A percentile compares a stretch with the other conserved stretches of the same genome.
Evolutionary conservation across 1,140 invertebrate genomes (phyloP).

Genomic region (Drosophila busckii): DNA sequence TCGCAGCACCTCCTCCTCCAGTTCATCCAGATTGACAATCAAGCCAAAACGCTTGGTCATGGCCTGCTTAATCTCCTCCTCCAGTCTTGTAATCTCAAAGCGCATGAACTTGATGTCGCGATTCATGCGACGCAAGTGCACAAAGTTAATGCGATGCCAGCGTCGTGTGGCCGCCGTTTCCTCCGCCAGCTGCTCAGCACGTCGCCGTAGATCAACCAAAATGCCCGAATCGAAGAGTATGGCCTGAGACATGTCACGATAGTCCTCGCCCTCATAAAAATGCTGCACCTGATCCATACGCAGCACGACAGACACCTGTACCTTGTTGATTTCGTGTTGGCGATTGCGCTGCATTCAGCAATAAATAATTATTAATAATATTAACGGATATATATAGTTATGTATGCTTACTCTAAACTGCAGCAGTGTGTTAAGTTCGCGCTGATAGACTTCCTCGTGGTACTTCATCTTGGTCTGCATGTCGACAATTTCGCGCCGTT

Average conservation of each 20-base stretch:
- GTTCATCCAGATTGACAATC: slow-evolving; percentile 80
- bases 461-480: slow-evolving; percentile 61
- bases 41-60: slow-evolving; percentile 82
- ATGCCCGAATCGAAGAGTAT: slow-evolving; percentile 83
- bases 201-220: slow-evolving; percentile 81
- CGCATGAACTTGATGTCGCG: slow-evolving; percentile 81
- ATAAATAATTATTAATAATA: neutral
- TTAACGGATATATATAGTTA: neutral
- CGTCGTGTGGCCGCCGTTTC: slow-evolving; percentile 82
- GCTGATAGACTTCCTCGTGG: slow-evolving; percentile 56
- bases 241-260: slow-evolving; percentile 81
- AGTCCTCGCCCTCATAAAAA: slow-evolving; percentile 79
- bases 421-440: slow-evolving; percentile 54
- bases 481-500: slow-evolving; percentile 68
- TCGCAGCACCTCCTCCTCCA: slow-evolving; percentile 81
- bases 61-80: slow-evolving; percentile 79
- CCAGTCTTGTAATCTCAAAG: slow-evolving; percentile 79
- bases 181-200: slow-evolving; percentile 83
- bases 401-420: slow-evolving; percentile 45
- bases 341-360: slow-evolving; percentile 82
- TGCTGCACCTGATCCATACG: slow-evolving; percentile 85
- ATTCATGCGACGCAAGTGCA: slow-evolving; percentile 81
- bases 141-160: slow-evolving; percentile 81
- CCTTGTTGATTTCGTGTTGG: slow-evolving; percentile 84
- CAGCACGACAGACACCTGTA: slow-evolving; percentile 83